A percentile compares a stretch with the other conserved stretches of the same genome.
Conservation (phyloP, 2,888 invertebrate species). For the Mantis religiosa region DNA sequence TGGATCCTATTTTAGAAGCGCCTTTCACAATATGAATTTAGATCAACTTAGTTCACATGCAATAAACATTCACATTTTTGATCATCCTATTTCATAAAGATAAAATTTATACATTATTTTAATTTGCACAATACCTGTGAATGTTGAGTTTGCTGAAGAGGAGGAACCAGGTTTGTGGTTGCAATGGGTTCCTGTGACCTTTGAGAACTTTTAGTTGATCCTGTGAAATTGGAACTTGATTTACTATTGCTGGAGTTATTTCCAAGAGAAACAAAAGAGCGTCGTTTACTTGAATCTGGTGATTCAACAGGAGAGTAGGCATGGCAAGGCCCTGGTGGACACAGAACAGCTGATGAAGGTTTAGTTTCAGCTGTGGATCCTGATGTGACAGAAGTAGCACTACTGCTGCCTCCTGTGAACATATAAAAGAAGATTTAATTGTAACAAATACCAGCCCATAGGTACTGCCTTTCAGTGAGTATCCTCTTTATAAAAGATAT, state of each 20-base stretch:
- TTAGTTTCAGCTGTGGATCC: slow-evolving; percentile 60
- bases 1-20: too few species aligned
- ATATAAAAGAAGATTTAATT: background rate
- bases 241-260: slow-evolving; percentile 76
- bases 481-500: too few species aligned
- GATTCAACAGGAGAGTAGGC: slow-evolving; percentile 43
- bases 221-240: slow-evolving; percentile 73
- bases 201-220: slow-evolving; percentile 58
- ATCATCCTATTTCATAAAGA: too few species aligned
- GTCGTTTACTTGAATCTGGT: slow-evolving; percentile 43
- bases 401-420: slow-evolving; percentile 44
- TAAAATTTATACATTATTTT: too few species aligned
- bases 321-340: slow-evolving; percentile 38
- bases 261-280: slow-evolving; percentile 55
- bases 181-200: slow-evolving; percentile 35
- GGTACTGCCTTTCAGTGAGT: too few species aligned
- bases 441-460: too few species aligned
- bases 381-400: slow-evolving; percentile 45
- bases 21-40: too few species aligned
- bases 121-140: background rate
- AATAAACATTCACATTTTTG: too few species aligned
- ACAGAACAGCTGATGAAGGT: slow-evolving; percentile 57
- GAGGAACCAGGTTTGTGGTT: background rate
- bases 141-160: slow-evolving; percentile 8
- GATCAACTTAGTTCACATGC: too few species aligned